A percentile compares a stretch with the other conserved stretches of the same genome.
phyloP scores from a whole-genome alignment of 2,113 vertebrate genomes.

The Pachycephala philippinensis region DNA sequence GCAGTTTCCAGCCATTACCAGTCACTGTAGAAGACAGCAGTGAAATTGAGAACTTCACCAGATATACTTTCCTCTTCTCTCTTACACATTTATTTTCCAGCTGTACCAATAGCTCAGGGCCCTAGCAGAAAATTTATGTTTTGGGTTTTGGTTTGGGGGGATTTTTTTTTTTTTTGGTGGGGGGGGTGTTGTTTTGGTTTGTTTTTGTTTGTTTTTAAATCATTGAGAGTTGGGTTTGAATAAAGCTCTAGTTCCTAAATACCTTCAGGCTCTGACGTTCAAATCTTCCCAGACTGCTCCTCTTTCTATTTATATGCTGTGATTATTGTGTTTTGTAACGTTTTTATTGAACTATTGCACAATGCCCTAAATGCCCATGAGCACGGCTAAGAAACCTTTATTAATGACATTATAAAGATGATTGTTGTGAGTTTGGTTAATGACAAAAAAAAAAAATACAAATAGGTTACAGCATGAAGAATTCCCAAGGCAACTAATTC shows the following conservation, averaged over 20 bases:
- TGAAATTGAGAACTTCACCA: neutral
- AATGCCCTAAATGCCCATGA: neutral
- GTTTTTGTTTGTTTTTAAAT: neutral
- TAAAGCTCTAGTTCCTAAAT: neutral
- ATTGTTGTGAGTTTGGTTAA: neutral
- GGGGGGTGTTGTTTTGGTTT: neutral
- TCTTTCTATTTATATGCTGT: slow-evolving; percentile 3
- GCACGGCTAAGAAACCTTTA: neutral
- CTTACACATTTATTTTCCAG: neutral
- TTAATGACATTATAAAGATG: neutral
- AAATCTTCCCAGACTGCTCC: neutral
- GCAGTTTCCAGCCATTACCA: neutral
- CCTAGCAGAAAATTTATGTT: neutral
- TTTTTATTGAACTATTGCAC: slow-evolving; percentile 18
- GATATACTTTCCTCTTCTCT: neutral
- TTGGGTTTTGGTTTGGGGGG: rapidly evolving
- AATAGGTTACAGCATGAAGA: slow-evolving; percentile 11
- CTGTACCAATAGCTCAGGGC: neutral
- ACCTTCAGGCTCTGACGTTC: neutral
- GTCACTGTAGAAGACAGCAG: neutral
- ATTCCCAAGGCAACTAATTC: slow-evolving; percentile 13
- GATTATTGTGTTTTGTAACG: slow-evolving; percentile 5
- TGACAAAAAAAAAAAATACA: neutral
- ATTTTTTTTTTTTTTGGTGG: neutral
- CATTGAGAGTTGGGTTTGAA: neutral